Percentiles rank a stretch among this genome's conserved stretches.
Conservation (phyloP, 2,888 invertebrate species). For the Drosophila demipolita region DNA sequence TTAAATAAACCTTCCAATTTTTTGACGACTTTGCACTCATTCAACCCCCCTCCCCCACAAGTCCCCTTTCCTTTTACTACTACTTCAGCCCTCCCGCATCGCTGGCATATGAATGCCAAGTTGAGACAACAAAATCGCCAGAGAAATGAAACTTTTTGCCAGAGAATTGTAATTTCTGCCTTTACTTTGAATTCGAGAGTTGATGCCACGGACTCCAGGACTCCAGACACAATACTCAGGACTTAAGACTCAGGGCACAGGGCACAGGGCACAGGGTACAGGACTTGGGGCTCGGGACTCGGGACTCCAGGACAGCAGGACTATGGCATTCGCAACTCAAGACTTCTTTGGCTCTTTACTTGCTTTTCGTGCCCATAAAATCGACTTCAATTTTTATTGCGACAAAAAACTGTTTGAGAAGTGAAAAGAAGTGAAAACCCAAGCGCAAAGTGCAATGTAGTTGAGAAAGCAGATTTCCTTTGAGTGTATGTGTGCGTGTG, state of each 20-base stretch:
- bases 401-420: constrained; percentile 68
- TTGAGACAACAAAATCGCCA: constrained; percentile 75
- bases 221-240: constrained; percentile 18
- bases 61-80: no score
- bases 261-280: no score
- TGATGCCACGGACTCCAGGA: constrained; percentile 40
- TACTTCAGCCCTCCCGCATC: no score
- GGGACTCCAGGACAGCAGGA: constrained; percentile 1
- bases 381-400: constrained; percentile 78
- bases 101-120: constrained; percentile 62
- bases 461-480: constrained; percentile 23
- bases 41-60: background rate
- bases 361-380: constrained; percentile 70
- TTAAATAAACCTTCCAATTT: constrained; percentile 77
- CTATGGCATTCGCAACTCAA: constrained; percentile 24
- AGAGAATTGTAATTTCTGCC: constrained; percentile 60
- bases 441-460: constrained; percentile 52
- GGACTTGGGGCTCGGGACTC: no score
- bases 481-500: background rate
- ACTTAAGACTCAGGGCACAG: constrained; percentile 1
- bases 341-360: constrained; percentile 46
- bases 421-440: constrained; percentile 53
- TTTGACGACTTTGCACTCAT: constrained; percentile 60
- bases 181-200: constrained; percentile 57
- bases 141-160: constrained; percentile 70